Evolutionary conservation across 2,888 invertebrate genomes (phyloP).

Genomic region (Noctua janthe): DNA sequence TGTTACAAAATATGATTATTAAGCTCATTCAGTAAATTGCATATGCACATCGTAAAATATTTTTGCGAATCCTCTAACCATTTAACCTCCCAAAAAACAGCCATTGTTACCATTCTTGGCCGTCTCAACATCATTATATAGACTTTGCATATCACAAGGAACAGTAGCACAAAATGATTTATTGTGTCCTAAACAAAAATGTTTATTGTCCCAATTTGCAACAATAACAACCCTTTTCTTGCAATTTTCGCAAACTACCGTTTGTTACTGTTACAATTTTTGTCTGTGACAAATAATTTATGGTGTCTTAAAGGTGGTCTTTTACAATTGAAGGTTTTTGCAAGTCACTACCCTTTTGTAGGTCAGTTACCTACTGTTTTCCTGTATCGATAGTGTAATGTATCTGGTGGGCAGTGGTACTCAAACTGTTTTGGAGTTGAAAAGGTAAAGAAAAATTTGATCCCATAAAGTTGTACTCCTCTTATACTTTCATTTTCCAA

Average conservation of each 20-base stretch:
- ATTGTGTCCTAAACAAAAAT: conserved; percentile 66
- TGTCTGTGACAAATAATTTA: conserved; percentile 82
- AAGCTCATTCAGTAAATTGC: background rate
- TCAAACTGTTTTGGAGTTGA: conserved; percentile 70
- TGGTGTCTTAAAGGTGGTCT: conserved; percentile 85
- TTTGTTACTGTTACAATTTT: conserved; percentile 84
- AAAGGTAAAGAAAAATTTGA: background rate
- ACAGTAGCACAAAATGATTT: conserved; percentile 72
- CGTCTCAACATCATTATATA: conserved; percentile 52
- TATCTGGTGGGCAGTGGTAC: conserved; percentile 68
- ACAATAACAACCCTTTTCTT: conserved; percentile 83
- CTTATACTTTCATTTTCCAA: background rate
- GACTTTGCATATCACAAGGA: conserved; percentile 67
- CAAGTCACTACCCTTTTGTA: conserved; percentile 88
- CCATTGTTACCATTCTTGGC: conserved; percentile 18
- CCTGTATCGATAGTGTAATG: conserved; percentile 76
- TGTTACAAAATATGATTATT: background rate
- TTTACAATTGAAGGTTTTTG: conserved; percentile 76
- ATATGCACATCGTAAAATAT: background rate
- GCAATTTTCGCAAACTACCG: conserved; percentile 83
- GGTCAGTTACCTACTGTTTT: conserved; percentile 81
- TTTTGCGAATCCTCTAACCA: conserved; percentile 5
- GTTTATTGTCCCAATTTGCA: conserved; percentile 70
- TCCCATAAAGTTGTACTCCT: background rate
- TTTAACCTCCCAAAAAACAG: conserved; percentile 25